Percentiles rank a stretch among this genome's conserved stretches.
These are phyloP conservation scores for Apaloderma vittatum DNA, from an alignment of 2,113 vertebrate genomes.

Conservation along the genomic window DNA sequence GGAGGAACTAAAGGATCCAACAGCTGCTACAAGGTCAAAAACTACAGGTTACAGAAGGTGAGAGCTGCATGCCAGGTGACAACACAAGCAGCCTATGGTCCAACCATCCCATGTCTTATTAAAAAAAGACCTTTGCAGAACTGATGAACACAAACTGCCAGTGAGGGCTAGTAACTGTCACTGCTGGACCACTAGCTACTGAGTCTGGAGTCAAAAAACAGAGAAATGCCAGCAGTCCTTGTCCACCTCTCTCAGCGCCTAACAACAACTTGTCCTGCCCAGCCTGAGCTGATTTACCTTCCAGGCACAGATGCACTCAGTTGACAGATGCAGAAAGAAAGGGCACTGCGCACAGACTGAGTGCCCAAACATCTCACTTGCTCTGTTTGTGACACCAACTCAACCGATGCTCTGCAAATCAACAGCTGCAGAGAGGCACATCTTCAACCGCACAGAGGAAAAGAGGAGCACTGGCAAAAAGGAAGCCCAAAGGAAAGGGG, in stretches of 20 bases:
- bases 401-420: not conserved
- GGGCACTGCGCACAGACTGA: fast-evolving
- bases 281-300: not conserved
- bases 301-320: not conserved
- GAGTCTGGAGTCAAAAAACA: not conserved
- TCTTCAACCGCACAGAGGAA: not conserved
- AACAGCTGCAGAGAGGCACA: not conserved
- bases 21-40: not conserved
- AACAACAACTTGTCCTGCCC: not conserved
- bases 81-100: not conserved
- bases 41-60: fast-evolving
- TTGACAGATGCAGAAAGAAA: not conserved
- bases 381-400: not conserved
- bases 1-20: not conserved
- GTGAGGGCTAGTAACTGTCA: not conserved
- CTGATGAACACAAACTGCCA: not conserved
- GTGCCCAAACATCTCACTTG: fast-evolving
- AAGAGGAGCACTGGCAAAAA: not conserved
- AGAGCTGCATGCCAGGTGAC: not conserved
- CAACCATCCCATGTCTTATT: fast-evolving
- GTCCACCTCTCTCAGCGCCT: not conserved
- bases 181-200: not conserved
- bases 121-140: not conserved
- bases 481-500: not conserved
- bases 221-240: not conserved